These are phyloP conservation scores for Rhodophaea formosa DNA, from an alignment of 2,888 invertebrate genomes.

Conservation along the genomic window DNA sequence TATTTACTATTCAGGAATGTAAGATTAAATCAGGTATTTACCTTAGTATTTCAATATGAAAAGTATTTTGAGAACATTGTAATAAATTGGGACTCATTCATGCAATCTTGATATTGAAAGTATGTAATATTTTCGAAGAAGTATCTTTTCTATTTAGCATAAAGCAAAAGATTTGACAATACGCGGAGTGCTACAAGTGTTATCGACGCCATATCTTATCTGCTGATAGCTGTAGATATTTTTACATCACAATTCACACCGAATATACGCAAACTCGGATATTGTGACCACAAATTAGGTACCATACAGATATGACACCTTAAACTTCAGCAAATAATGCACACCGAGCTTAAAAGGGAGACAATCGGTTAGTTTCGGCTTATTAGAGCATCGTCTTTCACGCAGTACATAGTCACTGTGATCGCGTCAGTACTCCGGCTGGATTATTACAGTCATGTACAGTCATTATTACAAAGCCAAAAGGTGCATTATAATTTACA, in stretches of 20 bases:
- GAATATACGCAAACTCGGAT: constrained; percentile 30
- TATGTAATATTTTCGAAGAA: constrained; percentile 25
- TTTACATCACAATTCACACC: constrained; percentile 44
- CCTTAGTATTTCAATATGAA: background rate
- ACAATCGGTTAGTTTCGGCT: too few relatives aligned
- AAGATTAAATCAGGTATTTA: constrained; percentile 16
- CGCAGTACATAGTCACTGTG: too few relatives aligned
- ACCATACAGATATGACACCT: too few relatives aligned
- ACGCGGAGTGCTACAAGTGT: constrained; percentile 42
- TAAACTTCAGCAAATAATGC: too few relatives aligned
- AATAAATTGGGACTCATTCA: background rate
- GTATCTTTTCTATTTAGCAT: constrained; percentile 24
- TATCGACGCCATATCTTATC: constrained; percentile 64
- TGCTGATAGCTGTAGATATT: constrained; percentile 53
- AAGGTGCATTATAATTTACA: too few relatives aligned
- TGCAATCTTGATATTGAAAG: constrained; percentile 3
- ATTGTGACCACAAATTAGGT: constrained; percentile 22
- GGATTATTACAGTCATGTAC: too few relatives aligned
- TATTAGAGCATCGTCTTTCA: too few relatives aligned
- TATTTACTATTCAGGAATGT: background rate
- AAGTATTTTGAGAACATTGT: background rate
- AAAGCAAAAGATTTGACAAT: constrained; percentile 46
- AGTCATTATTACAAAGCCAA: too few relatives aligned
- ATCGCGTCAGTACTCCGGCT: too few relatives aligned
- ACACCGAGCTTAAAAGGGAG: too few relatives aligned